These are phyloP conservation scores for Noturus placidus DNA, from an alignment of 2,113 vertebrate species.

Conservation along the genomic window DNA sequence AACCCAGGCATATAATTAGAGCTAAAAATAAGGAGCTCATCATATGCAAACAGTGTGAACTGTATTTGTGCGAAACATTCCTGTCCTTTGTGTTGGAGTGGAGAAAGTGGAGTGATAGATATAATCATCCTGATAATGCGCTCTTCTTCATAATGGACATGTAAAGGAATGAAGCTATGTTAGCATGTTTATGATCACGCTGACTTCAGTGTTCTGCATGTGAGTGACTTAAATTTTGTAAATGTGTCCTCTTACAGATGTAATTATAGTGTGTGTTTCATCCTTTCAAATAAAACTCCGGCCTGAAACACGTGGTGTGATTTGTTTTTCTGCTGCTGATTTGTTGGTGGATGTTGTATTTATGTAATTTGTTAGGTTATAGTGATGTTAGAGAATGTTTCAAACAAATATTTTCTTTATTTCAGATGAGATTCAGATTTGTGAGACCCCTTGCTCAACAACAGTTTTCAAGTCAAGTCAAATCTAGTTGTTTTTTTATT, in stretches of 20 bases:
- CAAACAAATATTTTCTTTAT: background rate
- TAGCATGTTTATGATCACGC: background rate
- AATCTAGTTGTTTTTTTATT: too few species aligned
- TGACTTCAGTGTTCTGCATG: background rate
- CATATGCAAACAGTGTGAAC: conserved; percentile 20
- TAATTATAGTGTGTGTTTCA: background rate
- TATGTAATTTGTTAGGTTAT: background rate
- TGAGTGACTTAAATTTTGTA: background rate
- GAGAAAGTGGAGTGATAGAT: conserved; percentile 3
- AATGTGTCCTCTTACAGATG: background rate
- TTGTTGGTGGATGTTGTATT: background rate
- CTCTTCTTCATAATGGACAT: background rate
- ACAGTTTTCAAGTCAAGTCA: background rate
- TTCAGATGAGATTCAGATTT: background rate
- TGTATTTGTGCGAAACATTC: background rate
- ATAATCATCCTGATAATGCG: conserved; percentile 12
- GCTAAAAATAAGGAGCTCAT: conserved; percentile 21
- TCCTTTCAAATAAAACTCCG: background rate
- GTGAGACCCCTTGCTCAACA: background rate
- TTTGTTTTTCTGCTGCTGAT: background rate
- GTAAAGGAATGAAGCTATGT: background rate
- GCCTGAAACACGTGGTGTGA: background rate
- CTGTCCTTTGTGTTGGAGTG: background rate
- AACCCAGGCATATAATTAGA: conserved; percentile 17
- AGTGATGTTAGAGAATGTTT: background rate